Conservation (phyloP, 2,113 vertebrate species). For the Nycticebus coucang region DNA sequence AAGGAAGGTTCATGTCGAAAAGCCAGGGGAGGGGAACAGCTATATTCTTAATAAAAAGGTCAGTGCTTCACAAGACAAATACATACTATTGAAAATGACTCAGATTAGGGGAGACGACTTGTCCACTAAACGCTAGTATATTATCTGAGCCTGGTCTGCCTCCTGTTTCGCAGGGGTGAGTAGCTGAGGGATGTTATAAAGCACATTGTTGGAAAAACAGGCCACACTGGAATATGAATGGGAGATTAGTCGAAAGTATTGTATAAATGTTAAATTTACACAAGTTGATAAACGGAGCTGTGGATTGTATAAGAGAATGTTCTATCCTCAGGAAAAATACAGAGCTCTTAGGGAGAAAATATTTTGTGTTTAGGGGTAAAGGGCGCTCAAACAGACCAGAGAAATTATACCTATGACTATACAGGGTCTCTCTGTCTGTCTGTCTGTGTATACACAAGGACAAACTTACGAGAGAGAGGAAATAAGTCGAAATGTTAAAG, state of each 20-base stretch:
- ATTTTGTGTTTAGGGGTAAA: background rate
- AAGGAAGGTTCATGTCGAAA: background rate
- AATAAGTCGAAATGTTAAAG: background rate
- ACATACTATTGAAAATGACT: background rate
- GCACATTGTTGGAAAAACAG: background rate
- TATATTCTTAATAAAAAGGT: background rate
- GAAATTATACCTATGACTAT: background rate
- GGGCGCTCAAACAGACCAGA: background rate
- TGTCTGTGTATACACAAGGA: background rate
- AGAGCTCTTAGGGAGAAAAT: background rate
- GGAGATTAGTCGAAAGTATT: background rate
- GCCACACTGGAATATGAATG: background rate
- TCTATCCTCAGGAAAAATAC: background rate
- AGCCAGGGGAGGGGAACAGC: background rate
- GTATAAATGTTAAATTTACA: background rate
- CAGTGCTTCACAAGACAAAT: background rate
- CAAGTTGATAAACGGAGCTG: background rate
- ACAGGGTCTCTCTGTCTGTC: background rate
- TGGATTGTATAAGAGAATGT: background rate
- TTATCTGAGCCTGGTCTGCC: background rate
- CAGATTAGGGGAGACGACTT: background rate
- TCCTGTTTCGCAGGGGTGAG: background rate
- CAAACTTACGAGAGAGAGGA: background rate
- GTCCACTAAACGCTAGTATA: background rate
- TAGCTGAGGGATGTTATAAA: background rate